Conservation (phyloP, 92 coral and sea anemone genomes). For the Porites rus region DNA sequence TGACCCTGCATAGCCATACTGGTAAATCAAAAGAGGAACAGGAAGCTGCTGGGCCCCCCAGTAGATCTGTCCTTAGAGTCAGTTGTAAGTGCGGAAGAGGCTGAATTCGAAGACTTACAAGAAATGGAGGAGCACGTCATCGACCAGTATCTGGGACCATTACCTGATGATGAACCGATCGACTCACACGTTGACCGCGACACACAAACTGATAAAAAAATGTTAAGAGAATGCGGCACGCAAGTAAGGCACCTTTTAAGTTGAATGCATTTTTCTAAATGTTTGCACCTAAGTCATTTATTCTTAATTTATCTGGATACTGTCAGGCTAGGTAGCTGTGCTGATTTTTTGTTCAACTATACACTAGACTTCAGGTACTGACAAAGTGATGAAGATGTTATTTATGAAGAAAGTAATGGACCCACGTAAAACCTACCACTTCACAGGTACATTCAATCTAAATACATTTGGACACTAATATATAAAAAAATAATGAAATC, state of each 20-base stretch:
- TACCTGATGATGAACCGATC: constrained; percentile 15
- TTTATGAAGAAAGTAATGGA: too few relatives aligned
- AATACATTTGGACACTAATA: background rate
- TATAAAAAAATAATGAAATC: background rate
- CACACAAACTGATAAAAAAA: constrained; percentile 48
- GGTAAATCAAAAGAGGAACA: constrained; percentile 68
- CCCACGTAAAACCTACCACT: background rate
- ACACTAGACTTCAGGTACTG: too few relatives aligned
- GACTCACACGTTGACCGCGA: constrained; percentile 46
- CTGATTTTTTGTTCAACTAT: too few relatives aligned
- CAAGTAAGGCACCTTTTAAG: constrained; percentile 29
- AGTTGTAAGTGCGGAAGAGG: constrained; percentile 23
- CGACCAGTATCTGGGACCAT: constrained; percentile 46
- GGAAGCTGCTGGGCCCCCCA: constrained; percentile 59
- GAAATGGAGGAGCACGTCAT: constrained; percentile 13
- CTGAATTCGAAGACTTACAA: constrained; percentile 11
- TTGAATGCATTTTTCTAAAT: constrained; percentile 1
- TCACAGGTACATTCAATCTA: background rate
- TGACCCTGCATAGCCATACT: constrained; percentile 52
- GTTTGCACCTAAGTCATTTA: background rate
- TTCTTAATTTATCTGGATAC: too few relatives aligned
- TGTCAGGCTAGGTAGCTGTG: too few relatives aligned
- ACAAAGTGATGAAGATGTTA: too few relatives aligned
- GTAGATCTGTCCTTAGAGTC: constrained; percentile 57
- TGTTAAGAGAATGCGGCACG: constrained; percentile 52